Base-by-base conservation (phyloP, 2,797 vertebrate species). In the Syngnathus acus region DNA sequence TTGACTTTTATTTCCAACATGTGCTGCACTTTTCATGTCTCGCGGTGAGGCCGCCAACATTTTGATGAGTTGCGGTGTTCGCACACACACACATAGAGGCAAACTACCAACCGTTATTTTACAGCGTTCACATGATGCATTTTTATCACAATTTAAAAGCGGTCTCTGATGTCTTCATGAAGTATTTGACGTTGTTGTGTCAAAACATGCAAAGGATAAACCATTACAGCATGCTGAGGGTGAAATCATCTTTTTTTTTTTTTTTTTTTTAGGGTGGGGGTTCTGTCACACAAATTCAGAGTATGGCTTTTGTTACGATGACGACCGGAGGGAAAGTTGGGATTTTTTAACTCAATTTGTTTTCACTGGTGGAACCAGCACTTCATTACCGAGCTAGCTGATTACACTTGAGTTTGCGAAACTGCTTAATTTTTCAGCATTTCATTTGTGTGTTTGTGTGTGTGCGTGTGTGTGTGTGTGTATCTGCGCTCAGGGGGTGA, bases 401-500 rank as follows among this genome's bases (percentile, higher is more conserved):
- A 16, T 47, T 16, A 17, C 4, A 17, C 14, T 47, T 47, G 16
- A 1, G 32, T 32, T 32, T 32, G 32, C 32, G 32, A 32, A 32
- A 32, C 32, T 0, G 32, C 4, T 32, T 32, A 0, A 32, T 32
- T 32, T 32, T 32, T 32, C 32, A 11, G 11, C 42, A 2, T 43
- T 2, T 43, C 42, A 43, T 43, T 11, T 32, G 32, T 32, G 42
- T 43, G 42, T 42, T 8, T 42, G 8, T 7, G 6, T 10, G 3
- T 26, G 51, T 9, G 9, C 13, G 2, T 10, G 51, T 54, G 32
- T 32, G 32, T 32, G 32, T 32, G 32, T 32, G 32, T 32, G 4
- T 32, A 32, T 32, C 32, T 4, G 48, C 11, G n/a, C 57, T 65
- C 39, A 58, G 69, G 23, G 71, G 61, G 75, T 51, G 65, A 66